phyloP scores from a whole-genome alignment of 2,797 vertebrate species.

The Neomorphus geoffroyi region DNA sequence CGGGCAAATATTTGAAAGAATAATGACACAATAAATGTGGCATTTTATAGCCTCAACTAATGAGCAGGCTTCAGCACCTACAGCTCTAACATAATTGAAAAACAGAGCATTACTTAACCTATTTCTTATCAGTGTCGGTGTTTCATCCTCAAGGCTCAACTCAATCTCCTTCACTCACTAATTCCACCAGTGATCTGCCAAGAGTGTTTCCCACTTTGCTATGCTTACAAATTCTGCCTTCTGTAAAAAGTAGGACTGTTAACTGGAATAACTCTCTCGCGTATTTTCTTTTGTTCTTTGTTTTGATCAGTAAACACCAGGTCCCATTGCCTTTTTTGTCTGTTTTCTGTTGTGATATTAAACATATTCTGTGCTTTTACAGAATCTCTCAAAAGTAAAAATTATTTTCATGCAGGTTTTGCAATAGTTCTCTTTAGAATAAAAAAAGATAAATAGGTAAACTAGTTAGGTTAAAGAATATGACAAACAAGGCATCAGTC shows the following conservation, averaged over 20 bases:
- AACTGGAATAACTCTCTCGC: neutral
- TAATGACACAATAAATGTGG: conserved; percentile 33
- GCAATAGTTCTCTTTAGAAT: neutral
- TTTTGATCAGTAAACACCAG: neutral
- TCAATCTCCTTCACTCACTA: conserved; percentile 13
- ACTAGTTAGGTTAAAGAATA: neutral
- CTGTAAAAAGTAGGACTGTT: neutral
- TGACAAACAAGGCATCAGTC: neutral
- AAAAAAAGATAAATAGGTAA: neutral
- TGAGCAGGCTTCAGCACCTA: conserved; percentile 24
- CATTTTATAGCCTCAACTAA: conserved; percentile 48
- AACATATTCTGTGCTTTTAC: neutral
- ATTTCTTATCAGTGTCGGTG: conserved; percentile 10
- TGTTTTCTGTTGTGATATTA: neutral
- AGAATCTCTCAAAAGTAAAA: neutral
- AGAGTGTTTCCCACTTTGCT: neutral
- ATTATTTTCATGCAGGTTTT: neutral
- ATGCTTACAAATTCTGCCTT: neutral
- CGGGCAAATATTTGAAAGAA: conserved; percentile 53
- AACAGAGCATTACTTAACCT: conserved; percentile 1
- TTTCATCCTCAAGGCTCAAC: conserved; percentile 31
- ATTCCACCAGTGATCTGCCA: neutral
- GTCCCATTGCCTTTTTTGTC: neutral
- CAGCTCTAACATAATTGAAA: conserved; percentile 37
- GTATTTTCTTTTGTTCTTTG: neutral